Evolutionary conservation across 2,113 vertebrate genomes (phyloP), one percentile per base, ranked within the genome.

Genomic region (Rhagologus leucostigma): DNA sequence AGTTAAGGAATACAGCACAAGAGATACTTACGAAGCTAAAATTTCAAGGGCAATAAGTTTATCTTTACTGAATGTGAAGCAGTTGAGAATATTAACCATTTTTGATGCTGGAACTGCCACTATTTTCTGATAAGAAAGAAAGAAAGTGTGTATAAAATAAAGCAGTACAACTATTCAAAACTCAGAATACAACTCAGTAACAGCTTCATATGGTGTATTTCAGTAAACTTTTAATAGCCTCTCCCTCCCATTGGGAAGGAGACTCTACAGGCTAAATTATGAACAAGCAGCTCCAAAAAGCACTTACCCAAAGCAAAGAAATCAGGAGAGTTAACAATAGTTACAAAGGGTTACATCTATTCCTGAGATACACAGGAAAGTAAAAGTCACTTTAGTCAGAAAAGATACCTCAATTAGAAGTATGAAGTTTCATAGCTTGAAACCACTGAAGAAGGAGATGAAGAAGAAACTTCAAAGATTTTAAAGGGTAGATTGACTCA

Each of bases 21-120:
- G 19, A 92, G 68, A 92, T 97, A 99, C 99, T 99, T 98, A 99
- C 99, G 99, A 98, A 91, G 99, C 99, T 92, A 99, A 97, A 37
- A 99, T 97, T 96, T 99, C 99, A 96, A 99, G 98, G 71, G 99
- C 99, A 79, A 98, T 80, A 70, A 99, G 98, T 94, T 99, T 99
- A 97, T 99, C 99, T 96, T 99, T 99, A 87, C 99, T 99, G 95
- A 99, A 99, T 20, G 99, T 99, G 95, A 99, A 99, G 92, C 99
- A 99, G 88, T 99, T 99, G 94, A 99, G 98, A 91, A 99, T 99
- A 90, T 99, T 99, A 95, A 99, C 99, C 84, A 99, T 99, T 98
- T 99, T 99, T 71, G 98, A 98, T 93, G 99, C 99, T 2, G 99
- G 98, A 89, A 99, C 98, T 77, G 99, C 99, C 73, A 99, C 99